These are phyloP conservation scores for Macropus fuliginosus DNA, from an alignment of 2,797 vertebrate genomes.

Conservation along the genomic window DNA sequence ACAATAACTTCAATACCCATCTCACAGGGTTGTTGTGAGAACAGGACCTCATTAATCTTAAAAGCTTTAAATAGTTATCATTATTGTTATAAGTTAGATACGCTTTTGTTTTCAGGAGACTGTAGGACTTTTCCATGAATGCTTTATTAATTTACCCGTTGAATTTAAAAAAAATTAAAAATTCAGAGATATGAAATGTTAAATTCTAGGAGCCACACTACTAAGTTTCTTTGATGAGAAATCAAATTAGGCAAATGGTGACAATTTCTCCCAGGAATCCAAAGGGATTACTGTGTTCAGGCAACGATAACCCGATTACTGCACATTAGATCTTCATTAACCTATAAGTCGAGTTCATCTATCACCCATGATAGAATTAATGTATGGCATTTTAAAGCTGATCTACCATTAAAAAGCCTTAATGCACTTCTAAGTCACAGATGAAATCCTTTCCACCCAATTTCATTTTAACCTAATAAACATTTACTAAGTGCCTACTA, in stretches of 20 bases:
- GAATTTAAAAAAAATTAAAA: neutral
- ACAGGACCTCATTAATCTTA: neutral
- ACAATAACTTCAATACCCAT: neutral
- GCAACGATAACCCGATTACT: conserved; percentile 50
- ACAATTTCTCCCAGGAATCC: conserved; percentile 61
- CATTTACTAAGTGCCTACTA: neutral
- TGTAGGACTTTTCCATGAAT: neutral
- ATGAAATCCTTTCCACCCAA: neutral
- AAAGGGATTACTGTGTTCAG: conserved; percentile 52
- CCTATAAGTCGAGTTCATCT: conserved; percentile 64
- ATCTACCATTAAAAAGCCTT: conserved; percentile 57
- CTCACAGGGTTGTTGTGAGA: neutral
- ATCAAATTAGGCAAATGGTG: conserved; percentile 71
- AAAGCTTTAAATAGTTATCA: neutral
- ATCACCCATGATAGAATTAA: conserved; percentile 76
- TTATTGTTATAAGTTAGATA: neutral
- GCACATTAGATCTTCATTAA: conserved; percentile 74
- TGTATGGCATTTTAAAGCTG: neutral
- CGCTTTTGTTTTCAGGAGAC: neutral
- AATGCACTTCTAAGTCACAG: neutral
- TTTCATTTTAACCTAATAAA: neutral
- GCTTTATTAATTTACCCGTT: neutral
- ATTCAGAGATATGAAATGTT: neutral
- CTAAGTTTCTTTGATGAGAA: conserved; percentile 77
- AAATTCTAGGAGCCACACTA: conserved; percentile 65